Conservation (phyloP, 2,888 invertebrate species). For the Psylliodes chrysocephalus region DNA sequence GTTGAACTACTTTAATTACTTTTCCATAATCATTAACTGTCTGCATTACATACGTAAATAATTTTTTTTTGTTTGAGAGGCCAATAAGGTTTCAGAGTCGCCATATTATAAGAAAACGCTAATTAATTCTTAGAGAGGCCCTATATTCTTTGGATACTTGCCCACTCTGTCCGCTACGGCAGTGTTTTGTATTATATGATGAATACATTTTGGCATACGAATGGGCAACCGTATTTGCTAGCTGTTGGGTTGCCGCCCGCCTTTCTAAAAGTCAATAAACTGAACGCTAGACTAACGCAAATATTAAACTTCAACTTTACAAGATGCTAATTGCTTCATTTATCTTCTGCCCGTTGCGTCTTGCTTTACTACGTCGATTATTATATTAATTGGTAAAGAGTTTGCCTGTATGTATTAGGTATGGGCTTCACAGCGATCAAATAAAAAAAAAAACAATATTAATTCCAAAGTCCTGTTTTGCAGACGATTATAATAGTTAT, state of each 20-base stretch:
- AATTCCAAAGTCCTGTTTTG: too few species aligned
- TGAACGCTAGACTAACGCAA: slow-evolving; percentile 6
- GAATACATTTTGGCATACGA: not conserved
- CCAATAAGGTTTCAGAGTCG: too few species aligned
- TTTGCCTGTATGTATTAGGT: not conserved
- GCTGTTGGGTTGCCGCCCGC: not conserved
- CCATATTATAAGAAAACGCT: not conserved
- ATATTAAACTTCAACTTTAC: not conserved
- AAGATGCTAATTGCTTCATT: slow-evolving; percentile 15
- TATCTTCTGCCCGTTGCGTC: slow-evolving; percentile 6
- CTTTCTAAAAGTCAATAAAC: slow-evolving; percentile 21
- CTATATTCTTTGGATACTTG: not conserved
- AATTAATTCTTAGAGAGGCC: not conserved
- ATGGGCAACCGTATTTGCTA: not conserved
- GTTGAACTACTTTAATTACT: too few species aligned
- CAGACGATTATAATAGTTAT: too few species aligned
- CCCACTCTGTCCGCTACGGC: not conserved
- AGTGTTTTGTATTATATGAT: not conserved
- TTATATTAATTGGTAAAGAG: not conserved
- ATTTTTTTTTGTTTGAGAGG: too few species aligned
- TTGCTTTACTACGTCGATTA: not conserved
- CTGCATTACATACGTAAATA: too few species aligned
- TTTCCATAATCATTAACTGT: too few species aligned
- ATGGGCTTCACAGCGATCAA: not conserved
- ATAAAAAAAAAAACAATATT: too few species aligned